Base-by-base conservation (phyloP, 2,797 vertebrate genomes). In the Typhlichthys eigenmanni region DNA sequence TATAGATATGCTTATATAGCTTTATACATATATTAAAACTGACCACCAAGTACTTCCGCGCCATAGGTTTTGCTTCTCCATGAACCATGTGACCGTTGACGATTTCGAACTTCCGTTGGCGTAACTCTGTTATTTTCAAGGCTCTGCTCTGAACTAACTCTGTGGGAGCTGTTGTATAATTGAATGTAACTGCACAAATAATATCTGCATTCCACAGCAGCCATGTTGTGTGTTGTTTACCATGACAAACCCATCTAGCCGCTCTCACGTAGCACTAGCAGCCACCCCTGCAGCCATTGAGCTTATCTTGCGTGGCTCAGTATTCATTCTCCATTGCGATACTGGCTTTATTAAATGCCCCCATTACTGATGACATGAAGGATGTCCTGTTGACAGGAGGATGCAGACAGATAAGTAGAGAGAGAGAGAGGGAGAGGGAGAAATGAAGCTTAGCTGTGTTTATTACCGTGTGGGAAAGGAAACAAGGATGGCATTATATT, bases 341-440 rank as follows among this genome's bases (percentile, higher is more conserved):
- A 62, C 61, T 72, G 72, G 71, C 84, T 88, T 87, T 88, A 90
- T 89, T 89, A 89, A 89, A 88, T 85, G 79, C 66, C 62, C 64
- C 69, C 75, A 79, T 84, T 82, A 85, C 87, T 68, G 84, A 72
- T 66, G 82, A 83, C 76, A 72, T 66, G 82, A 83, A 75, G 76
- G 85, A 83, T 78, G 66, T 66, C 72, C 74, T 73, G 63, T 73
- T 68, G 78, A 84, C 57, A 58, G 79, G 63, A 70, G 78, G 69
- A 79, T 79, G 60, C 16, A 14, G 52, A 51, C 71, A 78, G 85
- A 89, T 86, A 87, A 87, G 79, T 72, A 67, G 69, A 66, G 61
- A 66, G 60, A 70, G 64, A 71, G 59, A 38, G 58, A 59, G 54
- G 49, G 47, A 10, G 57, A 12, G 54, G 54, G 47, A 48, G 13